Percentiles rank a stretch among this genome's conserved stretches.
These are phyloP conservation scores for Rhamnusium bicolor DNA, from an alignment of 2,888 invertebrate genomes.

Conservation along the genomic window DNA sequence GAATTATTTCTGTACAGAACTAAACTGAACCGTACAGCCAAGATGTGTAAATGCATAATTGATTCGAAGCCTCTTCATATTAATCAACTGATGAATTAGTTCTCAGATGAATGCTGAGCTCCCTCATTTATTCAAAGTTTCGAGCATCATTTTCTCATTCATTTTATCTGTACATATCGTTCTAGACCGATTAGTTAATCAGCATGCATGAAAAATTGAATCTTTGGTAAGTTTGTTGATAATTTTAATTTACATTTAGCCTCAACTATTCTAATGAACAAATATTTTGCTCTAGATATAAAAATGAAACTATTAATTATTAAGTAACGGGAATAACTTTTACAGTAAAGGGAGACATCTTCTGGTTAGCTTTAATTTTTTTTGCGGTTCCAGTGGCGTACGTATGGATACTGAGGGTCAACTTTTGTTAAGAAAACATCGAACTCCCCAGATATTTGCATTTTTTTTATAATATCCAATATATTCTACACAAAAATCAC, in stretches of 20 bases:
- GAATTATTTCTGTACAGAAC: constrained; percentile 65
- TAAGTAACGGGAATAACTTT: too few relatives aligned
- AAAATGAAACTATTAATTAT: too few relatives aligned
- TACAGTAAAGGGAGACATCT: too few relatives aligned
- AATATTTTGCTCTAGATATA: too few relatives aligned
- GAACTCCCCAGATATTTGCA: too few relatives aligned
- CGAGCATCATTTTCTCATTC: constrained; percentile 27
- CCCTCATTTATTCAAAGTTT: constrained; percentile 60
- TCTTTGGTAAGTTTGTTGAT: neutral
- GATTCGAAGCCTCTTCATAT: constrained; percentile 65
- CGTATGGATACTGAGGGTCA: too few relatives aligned
- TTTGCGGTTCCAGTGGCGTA: too few relatives aligned
- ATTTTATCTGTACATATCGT: neutral
- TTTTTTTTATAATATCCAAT: too few relatives aligned
- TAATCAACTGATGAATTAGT: constrained; percentile 66
- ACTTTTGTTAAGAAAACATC: too few relatives aligned
- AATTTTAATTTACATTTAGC: neutral
- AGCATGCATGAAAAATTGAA: neutral
- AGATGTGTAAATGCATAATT: constrained; percentile 66
- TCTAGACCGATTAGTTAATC: neutral
- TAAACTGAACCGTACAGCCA: constrained; percentile 38
- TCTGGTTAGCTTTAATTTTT: too few relatives aligned
- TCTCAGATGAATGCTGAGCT: constrained; percentile 52
- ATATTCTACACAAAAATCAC: too few relatives aligned
- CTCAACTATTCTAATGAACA: neutral